Conservation (phyloP, 2,888 invertebrate species). For the Ashinkailepas kermadecensis region DNA sequence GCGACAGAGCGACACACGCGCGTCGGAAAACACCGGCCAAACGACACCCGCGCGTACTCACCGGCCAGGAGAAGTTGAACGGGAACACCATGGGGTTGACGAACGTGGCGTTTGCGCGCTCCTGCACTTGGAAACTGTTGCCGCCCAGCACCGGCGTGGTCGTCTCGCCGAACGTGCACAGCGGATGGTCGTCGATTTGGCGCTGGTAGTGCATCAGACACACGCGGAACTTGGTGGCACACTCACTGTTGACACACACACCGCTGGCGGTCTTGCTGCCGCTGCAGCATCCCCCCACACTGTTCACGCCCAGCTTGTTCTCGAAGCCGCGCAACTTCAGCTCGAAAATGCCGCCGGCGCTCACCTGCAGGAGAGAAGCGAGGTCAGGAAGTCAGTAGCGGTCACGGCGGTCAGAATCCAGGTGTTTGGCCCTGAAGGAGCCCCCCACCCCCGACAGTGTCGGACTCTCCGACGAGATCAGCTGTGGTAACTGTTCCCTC, state of each 20-base stretch:
- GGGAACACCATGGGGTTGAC: conserved; percentile 81
- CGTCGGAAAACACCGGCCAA: not conserved
- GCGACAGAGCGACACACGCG: not conserved
- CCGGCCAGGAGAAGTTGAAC: conserved; percentile 96
- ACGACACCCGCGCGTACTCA: conserved; percentile 53
- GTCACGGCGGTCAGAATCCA: no score
- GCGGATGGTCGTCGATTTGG: conserved; percentile 80
- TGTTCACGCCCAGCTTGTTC: conserved; percentile 84
- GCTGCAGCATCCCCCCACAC: conserved; percentile 84
- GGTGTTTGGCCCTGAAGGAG: no score
- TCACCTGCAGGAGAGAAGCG: conserved; percentile 23
- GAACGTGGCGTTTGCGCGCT: conserved; percentile 53
- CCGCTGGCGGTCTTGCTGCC: conserved; percentile 48
- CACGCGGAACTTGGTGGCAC: conserved; percentile 87
- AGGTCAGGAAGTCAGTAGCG: no score
- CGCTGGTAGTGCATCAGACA: conserved; percentile 95
- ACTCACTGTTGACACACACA: conserved; percentile 55
- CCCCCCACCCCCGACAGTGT: no score
- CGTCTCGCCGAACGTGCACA: conserved; percentile 88
- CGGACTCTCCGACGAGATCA: no score
- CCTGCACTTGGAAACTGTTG: conserved; percentile 48
- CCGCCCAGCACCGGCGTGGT: conserved; percentile 78
- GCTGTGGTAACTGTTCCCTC: no score
- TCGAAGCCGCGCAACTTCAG: conserved; percentile 84
- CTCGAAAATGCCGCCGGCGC: conserved; percentile 71